Base-by-base conservation (phyloP, 2,113 vertebrate species). In the Bostrychus sinensis region DNA sequence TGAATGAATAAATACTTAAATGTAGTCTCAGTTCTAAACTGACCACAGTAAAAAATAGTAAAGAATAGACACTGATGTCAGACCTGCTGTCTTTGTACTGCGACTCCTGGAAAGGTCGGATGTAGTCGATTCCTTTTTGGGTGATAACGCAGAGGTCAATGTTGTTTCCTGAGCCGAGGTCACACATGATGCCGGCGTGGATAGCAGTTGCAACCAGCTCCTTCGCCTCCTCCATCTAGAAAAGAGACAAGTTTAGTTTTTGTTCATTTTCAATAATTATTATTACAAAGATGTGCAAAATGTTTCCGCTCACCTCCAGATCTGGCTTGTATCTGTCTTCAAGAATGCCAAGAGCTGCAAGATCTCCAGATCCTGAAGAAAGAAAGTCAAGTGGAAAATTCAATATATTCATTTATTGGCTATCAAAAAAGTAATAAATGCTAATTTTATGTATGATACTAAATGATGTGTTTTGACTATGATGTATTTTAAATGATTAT, bases 71-170 rank as follows among this genome's bases (percentile, higher is more conserved):
- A 9, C n/a, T 36, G 5, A 5, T 55, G 34, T 20, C 16, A 10
- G 30, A 84, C 89, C 89, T 89, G 1, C 26, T 75, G 54, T 85
- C 86, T 30, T 63, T 86, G 72, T 8, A 92, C 43, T 71, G 37
- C 0, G 90, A 91, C 70, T 81, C 84, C 78, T 77, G 88, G 75
- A 92, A 89, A 0, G 92, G 83, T 43, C 90, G 72, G 62, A 93
- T 90, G 72, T 93, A 83, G 46, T 92, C 91, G 59, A 91, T 78
- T 1, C 91, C 90, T 0, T 82, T 5, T 9, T 6, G 64, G 2
- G 83, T 94, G 88, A 95, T 93, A 1, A 95, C 92, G 74, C 94
- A 95, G 0, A 93, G 70, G 72, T 95, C 93, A 56, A 95, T 91
- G 39, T 86, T 93, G 82, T 93, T 91, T 16, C 94, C 94, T 7